Conservation (phyloP, 2,797 vertebrate species). For the Parauchenoglanis ngamensis region DNA sequence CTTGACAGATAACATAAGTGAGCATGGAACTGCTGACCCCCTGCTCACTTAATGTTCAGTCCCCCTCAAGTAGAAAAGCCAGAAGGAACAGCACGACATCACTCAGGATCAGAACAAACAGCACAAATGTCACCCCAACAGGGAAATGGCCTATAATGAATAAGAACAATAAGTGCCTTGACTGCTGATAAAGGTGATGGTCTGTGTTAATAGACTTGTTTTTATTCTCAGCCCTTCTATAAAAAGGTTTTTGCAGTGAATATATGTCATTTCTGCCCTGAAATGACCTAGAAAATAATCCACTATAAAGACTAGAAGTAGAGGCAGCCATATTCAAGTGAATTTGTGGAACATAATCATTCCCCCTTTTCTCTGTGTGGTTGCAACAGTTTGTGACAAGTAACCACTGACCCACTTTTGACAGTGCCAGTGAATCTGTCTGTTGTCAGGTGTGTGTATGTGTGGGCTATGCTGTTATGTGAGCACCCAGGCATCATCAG, state of each 20-base stretch:
- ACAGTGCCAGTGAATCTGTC: constrained; percentile 46
- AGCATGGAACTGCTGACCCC: constrained; percentile 38
- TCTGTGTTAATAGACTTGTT: constrained; percentile 2
- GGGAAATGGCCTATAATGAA: constrained; percentile 17
- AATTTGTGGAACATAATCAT: constrained; percentile 25
- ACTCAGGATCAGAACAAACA: constrained; percentile 21
- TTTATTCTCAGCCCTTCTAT: background rate
- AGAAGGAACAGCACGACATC: constrained; percentile 9
- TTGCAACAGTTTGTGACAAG: constrained; percentile 37
- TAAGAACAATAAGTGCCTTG: constrained; percentile 15
- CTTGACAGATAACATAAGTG: constrained; percentile 41
- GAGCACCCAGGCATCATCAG: constrained; percentile 39
- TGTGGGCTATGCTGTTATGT: constrained; percentile 26
- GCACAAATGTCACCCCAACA: constrained; percentile 18
- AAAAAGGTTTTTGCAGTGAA: constrained; percentile 15
- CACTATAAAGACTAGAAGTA: background rate
- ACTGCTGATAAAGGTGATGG: constrained; percentile 21
- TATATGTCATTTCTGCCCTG: constrained; percentile 15
- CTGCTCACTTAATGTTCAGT: constrained; percentile 34
- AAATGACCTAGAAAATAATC: constrained; percentile 11
- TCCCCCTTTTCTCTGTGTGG: constrained; percentile 21
- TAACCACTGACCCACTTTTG: constrained; percentile 50
- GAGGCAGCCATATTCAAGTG: background rate
- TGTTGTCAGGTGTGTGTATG: constrained; percentile 47
- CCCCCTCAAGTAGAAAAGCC: constrained; percentile 27